Conservation (phyloP, 2,797 vertebrate genomes). For the Paedocypris micromegethes region DNA sequence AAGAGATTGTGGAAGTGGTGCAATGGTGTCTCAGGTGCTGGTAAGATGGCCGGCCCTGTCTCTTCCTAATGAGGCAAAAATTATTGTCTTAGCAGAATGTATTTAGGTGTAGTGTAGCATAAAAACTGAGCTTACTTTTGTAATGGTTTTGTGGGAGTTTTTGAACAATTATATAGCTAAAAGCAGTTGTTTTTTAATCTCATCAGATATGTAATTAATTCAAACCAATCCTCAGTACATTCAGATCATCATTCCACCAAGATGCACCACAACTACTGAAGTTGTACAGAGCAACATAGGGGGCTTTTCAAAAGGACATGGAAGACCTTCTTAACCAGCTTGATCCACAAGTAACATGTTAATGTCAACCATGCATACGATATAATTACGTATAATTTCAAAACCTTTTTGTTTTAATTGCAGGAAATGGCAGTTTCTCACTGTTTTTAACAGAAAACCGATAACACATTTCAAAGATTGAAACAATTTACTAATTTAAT, state of each 20-base stretch:
- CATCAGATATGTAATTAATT: slow-evolving; percentile 29
- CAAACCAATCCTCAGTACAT: slow-evolving; percentile 22
- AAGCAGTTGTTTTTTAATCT: slow-evolving; percentile 30
- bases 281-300: slow-evolving; percentile 13
- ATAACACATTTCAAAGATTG: no score
- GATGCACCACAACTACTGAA: slow-evolving; percentile 20
- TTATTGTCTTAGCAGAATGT: neutral
- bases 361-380: neutral
- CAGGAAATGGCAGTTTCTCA: no score
- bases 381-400: no score
- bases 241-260: slow-evolving; percentile 12
- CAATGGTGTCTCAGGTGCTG: no score
- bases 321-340: slow-evolving; percentile 22
- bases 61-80: neutral
- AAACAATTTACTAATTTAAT: no score
- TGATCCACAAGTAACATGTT: slow-evolving; percentile 30
- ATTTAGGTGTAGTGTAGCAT: slow-evolving; percentile 6
- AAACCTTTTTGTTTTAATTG: no score
- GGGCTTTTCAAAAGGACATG: slow-evolving; percentile 18
- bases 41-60: no score
- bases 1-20: no score
- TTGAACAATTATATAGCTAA: slow-evolving; percentile 31
- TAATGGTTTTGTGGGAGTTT: slow-evolving; percentile 25
- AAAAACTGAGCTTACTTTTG: neutral
- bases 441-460: no score